These are phyloP conservation scores for Dasysyrphus albostriatus DNA, from an alignment of 2,888 invertebrate species.

Conservation along the genomic window DNA sequence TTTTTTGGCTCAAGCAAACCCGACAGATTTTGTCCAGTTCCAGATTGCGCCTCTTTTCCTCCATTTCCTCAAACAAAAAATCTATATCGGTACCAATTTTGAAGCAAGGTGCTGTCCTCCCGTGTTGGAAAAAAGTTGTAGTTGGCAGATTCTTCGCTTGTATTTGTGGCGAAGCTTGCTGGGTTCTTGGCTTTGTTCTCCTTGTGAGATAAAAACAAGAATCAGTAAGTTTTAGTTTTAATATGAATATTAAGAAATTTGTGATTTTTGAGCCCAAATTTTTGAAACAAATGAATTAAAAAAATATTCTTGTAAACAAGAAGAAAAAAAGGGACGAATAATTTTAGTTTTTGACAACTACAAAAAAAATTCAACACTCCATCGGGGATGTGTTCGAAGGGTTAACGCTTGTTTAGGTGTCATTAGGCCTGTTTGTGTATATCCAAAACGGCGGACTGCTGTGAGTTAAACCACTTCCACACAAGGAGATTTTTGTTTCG, in stretches of 20 bases:
- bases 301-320: constrained; percentile 76
- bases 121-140: constrained; percentile 28
- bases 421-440: neutral
- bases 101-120: constrained; percentile 53
- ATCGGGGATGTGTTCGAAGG: constrained; percentile 49
- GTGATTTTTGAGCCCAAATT: constrained; percentile 39
- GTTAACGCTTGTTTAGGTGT: constrained; percentile 35
- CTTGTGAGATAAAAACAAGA: constrained; percentile 21
- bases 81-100: constrained; percentile 75
- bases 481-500: too few species aligned
- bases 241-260: constrained; percentile 41
- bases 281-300: constrained; percentile 73
- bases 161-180: constrained; percentile 45
- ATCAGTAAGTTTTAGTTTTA: constrained; percentile 23
- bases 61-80: constrained; percentile 78
- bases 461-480: neutral
- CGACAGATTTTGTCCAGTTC: constrained; percentile 87
- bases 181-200: constrained; percentile 19
- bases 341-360: constrained; percentile 73
- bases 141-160: constrained; percentile 52
- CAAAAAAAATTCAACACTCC: constrained; percentile 55
- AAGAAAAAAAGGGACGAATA: constrained; percentile 76
- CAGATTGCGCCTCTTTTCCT: constrained; percentile 82
- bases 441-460: neutral
- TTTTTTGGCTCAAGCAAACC: constrained; percentile 87